Percentiles rank a stretch among this genome's conserved stretches.
Evolutionary conservation across 2,797 vertebrate species (phyloP).

Genomic region (Pteropus rufus): DNA sequence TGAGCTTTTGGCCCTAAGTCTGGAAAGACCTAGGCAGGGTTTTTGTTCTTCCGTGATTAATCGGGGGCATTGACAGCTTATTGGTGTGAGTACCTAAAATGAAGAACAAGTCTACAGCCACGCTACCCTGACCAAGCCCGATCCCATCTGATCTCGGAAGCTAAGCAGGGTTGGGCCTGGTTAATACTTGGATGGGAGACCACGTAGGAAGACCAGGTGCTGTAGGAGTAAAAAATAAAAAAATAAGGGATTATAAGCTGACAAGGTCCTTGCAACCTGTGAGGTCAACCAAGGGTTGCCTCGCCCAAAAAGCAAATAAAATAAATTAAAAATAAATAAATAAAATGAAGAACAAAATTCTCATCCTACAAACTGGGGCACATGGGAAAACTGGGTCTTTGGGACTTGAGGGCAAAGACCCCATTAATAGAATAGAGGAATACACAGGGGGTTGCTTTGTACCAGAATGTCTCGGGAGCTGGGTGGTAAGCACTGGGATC

Average conservation of each 20-base stretch:
- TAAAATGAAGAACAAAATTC: background rate
- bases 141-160: too few species aligned
- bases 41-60: background rate
- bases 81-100: background rate
- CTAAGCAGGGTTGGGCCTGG: too few species aligned
- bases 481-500: background rate
- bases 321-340: too few species aligned
- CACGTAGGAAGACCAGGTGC: too few species aligned
- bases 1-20: background rate
- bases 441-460: background rate
- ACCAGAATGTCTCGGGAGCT: background rate
- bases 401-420: background rate
- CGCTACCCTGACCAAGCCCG: too few species aligned
- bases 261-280: too few species aligned
- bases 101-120: background rate
- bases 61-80: background rate
- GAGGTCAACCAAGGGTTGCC: too few species aligned
- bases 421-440: background rate
- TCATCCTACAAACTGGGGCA: background rate
- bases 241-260: too few species aligned
- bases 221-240: too few species aligned
- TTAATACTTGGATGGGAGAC: too few species aligned
- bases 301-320: too few species aligned
- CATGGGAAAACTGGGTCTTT: background rate
- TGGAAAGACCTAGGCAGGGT: background rate